These are phyloP conservation scores for Mastomys natalensis DNA, from an alignment of 2,113 vertebrate genomes.

Conservation along the genomic window DNA sequence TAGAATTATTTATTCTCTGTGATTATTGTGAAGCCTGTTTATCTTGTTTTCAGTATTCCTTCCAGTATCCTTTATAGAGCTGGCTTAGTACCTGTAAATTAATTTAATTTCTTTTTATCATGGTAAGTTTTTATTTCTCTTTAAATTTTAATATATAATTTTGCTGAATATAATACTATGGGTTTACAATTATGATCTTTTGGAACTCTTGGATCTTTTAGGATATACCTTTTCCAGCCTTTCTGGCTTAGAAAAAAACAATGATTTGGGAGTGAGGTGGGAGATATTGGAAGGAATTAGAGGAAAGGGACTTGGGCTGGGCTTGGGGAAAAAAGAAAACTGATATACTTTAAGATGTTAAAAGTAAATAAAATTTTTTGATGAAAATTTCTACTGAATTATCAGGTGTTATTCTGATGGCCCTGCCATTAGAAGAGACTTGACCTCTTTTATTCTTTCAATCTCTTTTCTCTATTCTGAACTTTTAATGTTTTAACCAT, in stretches of 20 bases:
- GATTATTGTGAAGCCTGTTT: background rate
- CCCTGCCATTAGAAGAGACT: background rate
- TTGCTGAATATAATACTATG: background rate
- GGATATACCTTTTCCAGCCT: background rate
- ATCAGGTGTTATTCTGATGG: background rate
- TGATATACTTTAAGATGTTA: background rate
- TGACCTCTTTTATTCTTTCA: background rate
- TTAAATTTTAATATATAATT: background rate
- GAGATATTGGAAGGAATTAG: background rate
- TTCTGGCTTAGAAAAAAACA: background rate
- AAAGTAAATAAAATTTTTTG: background rate
- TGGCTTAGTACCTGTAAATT: background rate
- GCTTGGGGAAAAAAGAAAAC: background rate
- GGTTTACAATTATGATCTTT: background rate
- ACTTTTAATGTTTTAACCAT: background rate
- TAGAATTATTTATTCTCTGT: background rate
- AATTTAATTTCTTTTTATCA: background rate
- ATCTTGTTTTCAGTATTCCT: background rate
- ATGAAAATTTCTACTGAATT: background rate
- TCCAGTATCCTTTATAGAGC: background rate
- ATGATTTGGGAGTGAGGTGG: background rate
- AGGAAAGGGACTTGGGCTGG: background rate
- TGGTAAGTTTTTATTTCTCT: background rate
- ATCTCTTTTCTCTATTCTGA: background rate
- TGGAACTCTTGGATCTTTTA: background rate